Evolutionary conservation across 1,140 invertebrate species (phyloP), one percentile per base, ranked within the genome.

Genomic region (Dreissena rostriformis): DNA sequence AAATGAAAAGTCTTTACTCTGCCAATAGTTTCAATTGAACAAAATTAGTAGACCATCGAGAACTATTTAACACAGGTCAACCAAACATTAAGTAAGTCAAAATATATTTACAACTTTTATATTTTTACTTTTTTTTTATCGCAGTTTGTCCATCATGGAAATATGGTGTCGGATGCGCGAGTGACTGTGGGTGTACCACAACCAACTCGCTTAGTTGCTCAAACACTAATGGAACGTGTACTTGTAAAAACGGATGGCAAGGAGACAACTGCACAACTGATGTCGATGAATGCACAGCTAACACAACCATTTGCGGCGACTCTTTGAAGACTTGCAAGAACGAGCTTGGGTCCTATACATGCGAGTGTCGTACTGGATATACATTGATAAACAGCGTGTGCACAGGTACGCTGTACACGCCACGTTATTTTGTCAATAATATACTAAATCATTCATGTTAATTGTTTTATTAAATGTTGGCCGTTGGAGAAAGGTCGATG

Each of bases 301-400:
- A 76, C 14, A 63, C 55, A 66, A 15, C 17, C n/a, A 39, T 28
- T 5, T 76, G 74, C n/a, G 12, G 29, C 6, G 61, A 12, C 4
- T 51, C 51, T 17, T 66, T 39, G 15, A 57, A 55, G 4, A 76
- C 57, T 5, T 76, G 74, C 57, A n/a, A 6, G 39, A 29, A 76
- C n/a, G 39, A 28, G 12, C 15, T 28, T 26, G 74, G 74, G 14
- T 65, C 57, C 1, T 63, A 65, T 51, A 61, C 63, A 39, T 76
- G 74, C 49, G 74, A 76, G 11, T 76, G 74, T 39, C 14, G 11
- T 63, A 57, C 0, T 8, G 74, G 74, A 0, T 63, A 29, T 29
- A 24, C 24, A 76, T 63, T 12, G 65, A 24, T n/a, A 39, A 17
- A 63, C 12, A 24, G 19, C 28, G 57, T 0, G 17, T 76, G 74